Conservation (phyloP, 2,888 invertebrate genomes). For the Isoperla grammatica region DNA sequence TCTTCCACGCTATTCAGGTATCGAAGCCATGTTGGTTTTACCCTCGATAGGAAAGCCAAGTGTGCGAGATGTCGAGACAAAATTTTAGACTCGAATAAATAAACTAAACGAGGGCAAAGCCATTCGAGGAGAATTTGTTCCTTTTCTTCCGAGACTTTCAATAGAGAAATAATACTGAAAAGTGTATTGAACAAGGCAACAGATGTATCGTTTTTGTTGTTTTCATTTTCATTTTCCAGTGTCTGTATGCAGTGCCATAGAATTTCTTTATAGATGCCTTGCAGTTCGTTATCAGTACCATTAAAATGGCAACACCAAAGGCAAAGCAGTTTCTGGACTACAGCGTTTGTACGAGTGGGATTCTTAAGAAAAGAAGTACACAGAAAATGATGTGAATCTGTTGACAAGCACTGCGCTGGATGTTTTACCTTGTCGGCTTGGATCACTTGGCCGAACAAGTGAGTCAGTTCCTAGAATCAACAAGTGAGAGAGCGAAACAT, state of each 20-base stretch:
- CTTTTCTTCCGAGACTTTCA: conserved; percentile 36
- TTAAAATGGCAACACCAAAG: conserved; percentile 34
- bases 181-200: conserved; percentile 30
- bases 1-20: conserved; percentile 38
- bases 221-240: conserved; percentile 15
- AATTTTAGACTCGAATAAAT: conserved; percentile 33
- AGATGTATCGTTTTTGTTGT: conserved; percentile 12
- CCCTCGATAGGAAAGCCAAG: conserved; percentile 17
- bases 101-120: conserved; percentile 37
- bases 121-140: conserved; percentile 35
- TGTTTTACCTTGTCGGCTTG: not conserved
- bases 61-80: conserved; percentile 37
- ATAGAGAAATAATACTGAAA: conserved; percentile 39
- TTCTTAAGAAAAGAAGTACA: not conserved
- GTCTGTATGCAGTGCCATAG: conserved; percentile 19
- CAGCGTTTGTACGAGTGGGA: conserved; percentile 10
- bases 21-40: conserved; percentile 35
- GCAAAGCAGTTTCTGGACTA: conserved; percentile 38
- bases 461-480: conserved; percentile 16
- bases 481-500: too few species aligned
- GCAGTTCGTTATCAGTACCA: conserved; percentile 34
- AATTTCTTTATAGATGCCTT: conserved; percentile 37
- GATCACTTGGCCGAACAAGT: conserved; percentile 9
- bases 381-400: not conserved
- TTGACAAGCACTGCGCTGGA: not conserved